Conservation (phyloP, 2,797 vertebrate species). For the Ptychadena robeensis region DNA sequence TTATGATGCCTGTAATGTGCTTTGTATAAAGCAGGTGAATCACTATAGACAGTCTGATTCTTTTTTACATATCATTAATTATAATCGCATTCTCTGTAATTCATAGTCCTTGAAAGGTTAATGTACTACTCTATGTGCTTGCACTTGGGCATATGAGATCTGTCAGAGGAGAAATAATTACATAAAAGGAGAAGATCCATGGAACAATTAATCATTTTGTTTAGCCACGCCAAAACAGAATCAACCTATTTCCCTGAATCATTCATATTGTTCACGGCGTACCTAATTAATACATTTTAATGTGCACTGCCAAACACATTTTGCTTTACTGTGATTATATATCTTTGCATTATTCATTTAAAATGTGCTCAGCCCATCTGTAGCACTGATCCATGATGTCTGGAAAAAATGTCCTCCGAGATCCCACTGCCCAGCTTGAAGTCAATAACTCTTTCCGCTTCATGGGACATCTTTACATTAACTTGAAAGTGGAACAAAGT, state of each 20-base stretch:
- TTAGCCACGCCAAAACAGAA: neutral
- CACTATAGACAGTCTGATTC: neutral
- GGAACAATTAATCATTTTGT: neutral
- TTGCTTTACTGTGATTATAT: slow-evolving; percentile 11
- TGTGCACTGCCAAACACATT: neutral
- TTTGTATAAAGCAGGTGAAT: neutral
- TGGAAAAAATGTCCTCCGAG: slow-evolving; percentile 29
- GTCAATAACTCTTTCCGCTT: slow-evolving; percentile 40
- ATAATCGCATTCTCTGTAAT: neutral
- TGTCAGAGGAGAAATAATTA: neutral
- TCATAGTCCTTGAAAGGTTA: neutral
- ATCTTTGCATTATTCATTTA: slow-evolving; percentile 12
- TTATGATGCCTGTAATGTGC: neutral
- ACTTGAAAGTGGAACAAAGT: slow-evolving; percentile 56
- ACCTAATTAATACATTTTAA: neutral
- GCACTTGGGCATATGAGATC: neutral
- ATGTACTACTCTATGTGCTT: neutral
- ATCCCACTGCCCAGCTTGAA: slow-evolving; percentile 14
- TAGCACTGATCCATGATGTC: slow-evolving; percentile 9
- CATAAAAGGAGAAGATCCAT: neutral
- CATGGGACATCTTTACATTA: slow-evolving; percentile 22
- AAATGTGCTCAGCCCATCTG: neutral
- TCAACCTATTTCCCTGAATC: neutral
- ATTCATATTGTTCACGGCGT: slow-evolving; percentile 1
- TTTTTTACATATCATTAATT: neutral